phyloP scores from a whole-genome alignment of 2,888 invertebrate species.

The Isoperla grammatica region DNA sequence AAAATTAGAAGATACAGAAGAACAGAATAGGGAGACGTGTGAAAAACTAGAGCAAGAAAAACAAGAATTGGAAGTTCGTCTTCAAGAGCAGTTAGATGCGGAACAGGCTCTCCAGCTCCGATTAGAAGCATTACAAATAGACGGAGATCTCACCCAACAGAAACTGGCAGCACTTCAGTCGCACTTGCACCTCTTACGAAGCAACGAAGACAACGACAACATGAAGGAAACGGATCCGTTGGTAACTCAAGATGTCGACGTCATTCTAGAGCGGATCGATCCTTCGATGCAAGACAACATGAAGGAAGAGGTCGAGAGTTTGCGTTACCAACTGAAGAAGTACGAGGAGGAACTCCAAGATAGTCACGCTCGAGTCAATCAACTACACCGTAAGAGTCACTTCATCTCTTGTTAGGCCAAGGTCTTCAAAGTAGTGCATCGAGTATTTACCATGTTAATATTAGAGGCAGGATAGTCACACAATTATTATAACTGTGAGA shows the following conservation, averaged over 20 bases:
- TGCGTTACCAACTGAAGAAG: constrained; percentile 40
- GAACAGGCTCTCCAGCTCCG: constrained; percentile 38
- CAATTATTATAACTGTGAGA: too few species aligned
- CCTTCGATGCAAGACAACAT: constrained; percentile 19
- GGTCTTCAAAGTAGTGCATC: neutral
- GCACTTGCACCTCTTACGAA: constrained; percentile 21
- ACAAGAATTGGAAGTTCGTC: constrained; percentile 46
- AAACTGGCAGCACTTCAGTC: constrained; percentile 35
- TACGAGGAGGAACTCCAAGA: constrained; percentile 41
- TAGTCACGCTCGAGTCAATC: constrained; percentile 41
- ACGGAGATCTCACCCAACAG: constrained; percentile 44
- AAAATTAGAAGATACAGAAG: constrained; percentile 43
- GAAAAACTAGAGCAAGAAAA: constrained; percentile 51
- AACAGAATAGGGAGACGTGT: constrained; percentile 47
- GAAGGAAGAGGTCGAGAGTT: constrained; percentile 31
- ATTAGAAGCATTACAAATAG: constrained; percentile 44
- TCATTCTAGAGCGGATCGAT: constrained; percentile 29
- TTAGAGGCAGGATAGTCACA: neutral
- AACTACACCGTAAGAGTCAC: constrained; percentile 41
- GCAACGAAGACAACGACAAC: constrained; percentile 24
- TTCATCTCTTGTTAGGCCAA: too few species aligned
- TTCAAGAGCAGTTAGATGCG: constrained; percentile 47
- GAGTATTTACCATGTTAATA: neutral
- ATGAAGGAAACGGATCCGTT: constrained; percentile 22
- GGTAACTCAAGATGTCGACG: constrained; percentile 23